phyloP scores from a whole-genome alignment of 2,888 invertebrate genomes.

The Polyommatus icarus region DNA sequence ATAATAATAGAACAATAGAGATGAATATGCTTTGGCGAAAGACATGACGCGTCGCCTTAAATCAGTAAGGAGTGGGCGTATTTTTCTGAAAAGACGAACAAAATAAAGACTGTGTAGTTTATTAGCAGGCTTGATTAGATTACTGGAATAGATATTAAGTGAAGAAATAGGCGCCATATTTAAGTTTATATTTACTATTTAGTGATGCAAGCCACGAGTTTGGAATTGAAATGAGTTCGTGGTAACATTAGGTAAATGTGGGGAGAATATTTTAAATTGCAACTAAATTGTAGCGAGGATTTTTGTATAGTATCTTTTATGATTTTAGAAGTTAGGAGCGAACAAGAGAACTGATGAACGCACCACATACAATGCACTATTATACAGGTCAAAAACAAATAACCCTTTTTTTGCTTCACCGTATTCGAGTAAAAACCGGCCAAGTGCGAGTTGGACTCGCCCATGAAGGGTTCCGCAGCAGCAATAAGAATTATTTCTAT shows the following conservation, averaged over 20 bases:
- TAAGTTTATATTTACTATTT: not conserved
- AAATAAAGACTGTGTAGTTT: constrained; percentile 3
- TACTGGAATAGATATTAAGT: not conserved
- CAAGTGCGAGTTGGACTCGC: too few species aligned
- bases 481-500: too few species aligned
- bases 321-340: not conserved
- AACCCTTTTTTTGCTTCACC: too few species aligned
- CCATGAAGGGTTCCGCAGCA: too few species aligned
- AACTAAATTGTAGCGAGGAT: not conserved
- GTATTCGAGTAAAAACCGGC: too few species aligned
- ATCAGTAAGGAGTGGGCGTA: too few species aligned
- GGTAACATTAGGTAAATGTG: constrained; percentile 5
- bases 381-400: too few species aligned
- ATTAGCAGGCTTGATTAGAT: not conserved
- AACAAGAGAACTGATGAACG: not conserved
- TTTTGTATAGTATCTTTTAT: not conserved
- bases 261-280: not conserved
- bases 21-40: too few species aligned
- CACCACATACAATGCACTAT: too few species aligned
- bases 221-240: not conserved
- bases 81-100: not conserved
- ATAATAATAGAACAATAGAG: too few species aligned
- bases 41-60: too few species aligned
- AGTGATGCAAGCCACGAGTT: constrained; percentile 8
- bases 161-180: not conserved